These are phyloP conservation scores for Cataglyphis albicans DNA, from an alignment of 2,888 invertebrate genomes.

Conservation along the genomic window DNA sequence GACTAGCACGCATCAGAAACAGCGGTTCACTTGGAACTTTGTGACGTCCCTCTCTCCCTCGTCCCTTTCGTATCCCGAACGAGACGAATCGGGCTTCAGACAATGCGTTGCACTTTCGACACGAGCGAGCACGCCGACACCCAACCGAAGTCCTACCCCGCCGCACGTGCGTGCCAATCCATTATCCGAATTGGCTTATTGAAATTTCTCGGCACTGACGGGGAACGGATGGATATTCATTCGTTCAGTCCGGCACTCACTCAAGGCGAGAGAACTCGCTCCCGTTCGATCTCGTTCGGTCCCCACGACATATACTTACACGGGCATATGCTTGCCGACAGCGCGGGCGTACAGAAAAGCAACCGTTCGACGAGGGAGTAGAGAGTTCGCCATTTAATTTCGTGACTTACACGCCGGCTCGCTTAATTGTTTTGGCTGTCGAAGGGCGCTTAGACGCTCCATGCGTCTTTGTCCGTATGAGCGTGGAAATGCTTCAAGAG, in stretches of 20 bases:
- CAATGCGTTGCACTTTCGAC: conserved; percentile 74
- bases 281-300: conserved; percentile 40
- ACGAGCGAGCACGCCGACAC: conserved; percentile 54
- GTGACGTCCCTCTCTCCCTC: conserved; percentile 27
- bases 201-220: conserved; percentile 83
- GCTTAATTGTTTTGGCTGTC: conserved; percentile 55
- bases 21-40: conserved; percentile 67
- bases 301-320: conserved; percentile 38
- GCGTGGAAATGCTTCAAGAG: conserved; percentile 26
- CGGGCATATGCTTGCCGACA: conserved; percentile 49
- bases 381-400: conserved; percentile 50
- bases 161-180: conserved; percentile 82
- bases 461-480: conserved; percentile 47
- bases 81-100: conserved; percentile 73
- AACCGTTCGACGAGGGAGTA: conserved; percentile 28
- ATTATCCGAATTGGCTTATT: conserved; percentile 86
- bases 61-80: conserved; percentile 41
- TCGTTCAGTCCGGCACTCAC: conserved; percentile 74
- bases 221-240: conserved; percentile 85
- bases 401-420: conserved; percentile 53
- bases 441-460: conserved; percentile 48
- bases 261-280: conserved; percentile 34
- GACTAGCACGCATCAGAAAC: conserved; percentile 61
- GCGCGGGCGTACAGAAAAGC: conserved; percentile 24
- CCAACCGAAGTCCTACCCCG: conserved; percentile 52